Conservation (phyloP, 2,797 vertebrate genomes). For the Aplochiton taeniatus region DNA sequence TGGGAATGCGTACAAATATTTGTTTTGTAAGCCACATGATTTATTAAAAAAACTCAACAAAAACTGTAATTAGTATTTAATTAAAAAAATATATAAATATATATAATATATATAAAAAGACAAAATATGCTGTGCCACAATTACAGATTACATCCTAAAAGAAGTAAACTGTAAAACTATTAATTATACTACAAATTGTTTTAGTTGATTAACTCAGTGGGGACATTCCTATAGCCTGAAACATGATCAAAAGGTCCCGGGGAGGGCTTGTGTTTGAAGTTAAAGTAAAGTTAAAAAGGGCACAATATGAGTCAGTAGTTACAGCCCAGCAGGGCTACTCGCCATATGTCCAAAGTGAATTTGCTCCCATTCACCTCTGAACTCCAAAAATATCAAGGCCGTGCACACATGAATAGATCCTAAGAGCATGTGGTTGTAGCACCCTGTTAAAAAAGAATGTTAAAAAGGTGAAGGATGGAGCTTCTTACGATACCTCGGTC, state of each 20-base stretch:
- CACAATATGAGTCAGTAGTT: slow-evolving; percentile 17
- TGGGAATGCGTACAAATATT: slow-evolving; percentile 9
- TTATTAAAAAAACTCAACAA: slow-evolving; percentile 30
- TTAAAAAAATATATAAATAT: no score
- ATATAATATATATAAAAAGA: no score
- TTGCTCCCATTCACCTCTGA: slow-evolving; percentile 21
- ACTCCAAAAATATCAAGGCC: slow-evolving; percentile 35
- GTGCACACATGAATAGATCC: neutral
- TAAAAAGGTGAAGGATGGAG: no score
- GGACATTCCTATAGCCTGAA: no score
- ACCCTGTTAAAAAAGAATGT: no score
- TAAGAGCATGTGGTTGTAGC: no score
- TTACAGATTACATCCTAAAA: no score
- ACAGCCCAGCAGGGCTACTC: slow-evolving; percentile 22
- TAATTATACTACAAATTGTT: no score
- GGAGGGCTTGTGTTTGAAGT: slow-evolving; percentile 30
- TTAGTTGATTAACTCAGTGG: no score
- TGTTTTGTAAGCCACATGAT: slow-evolving; percentile 28
- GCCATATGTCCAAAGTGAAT: slow-evolving; percentile 23
- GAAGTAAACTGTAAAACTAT: no score
- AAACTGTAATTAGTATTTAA: slow-evolving; percentile 6
- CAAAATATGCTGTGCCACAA: neutral
- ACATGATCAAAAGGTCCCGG: no score
- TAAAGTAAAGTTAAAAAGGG: slow-evolving; percentile 23
- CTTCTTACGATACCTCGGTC: no score